A percentile compares a stretch with the other conserved stretches of the same genome.
Conservation (phyloP, 2,888 invertebrate species). For the Hesperia comma region DNA sequence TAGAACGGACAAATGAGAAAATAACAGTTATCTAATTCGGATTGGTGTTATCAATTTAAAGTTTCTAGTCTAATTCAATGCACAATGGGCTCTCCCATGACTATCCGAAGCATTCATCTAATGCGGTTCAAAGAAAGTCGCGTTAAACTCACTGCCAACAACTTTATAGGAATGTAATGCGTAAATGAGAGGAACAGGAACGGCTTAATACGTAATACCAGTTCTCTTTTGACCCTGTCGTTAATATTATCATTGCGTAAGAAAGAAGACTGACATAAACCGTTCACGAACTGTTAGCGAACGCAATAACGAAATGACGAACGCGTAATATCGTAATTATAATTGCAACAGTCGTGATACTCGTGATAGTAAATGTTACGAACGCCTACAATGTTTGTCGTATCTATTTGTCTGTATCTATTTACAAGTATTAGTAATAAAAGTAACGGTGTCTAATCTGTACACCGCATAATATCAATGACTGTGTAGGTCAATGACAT, state of each 20-base stretch:
- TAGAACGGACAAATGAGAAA: conserved; percentile 20
- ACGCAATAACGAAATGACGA: background rate
- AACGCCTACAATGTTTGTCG: too few relatives aligned
- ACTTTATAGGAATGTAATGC: background rate
- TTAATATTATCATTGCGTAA: conserved; percentile 3
- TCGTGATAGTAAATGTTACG: background rate
- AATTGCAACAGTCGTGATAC: background rate
- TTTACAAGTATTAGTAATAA: too few relatives aligned
- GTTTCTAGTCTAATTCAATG: conserved; percentile 28
- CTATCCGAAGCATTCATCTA: background rate
- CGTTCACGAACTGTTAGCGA: background rate
- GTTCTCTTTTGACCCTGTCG: background rate
- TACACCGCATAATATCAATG: too few relatives aligned
- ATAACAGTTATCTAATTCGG: conserved; percentile 15
- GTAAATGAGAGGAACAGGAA: background rate
- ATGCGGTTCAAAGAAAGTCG: conserved; percentile 26
- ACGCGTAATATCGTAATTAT: background rate
- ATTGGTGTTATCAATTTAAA: conserved; percentile 28
- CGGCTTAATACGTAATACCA: background rate
- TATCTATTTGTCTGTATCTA: too few relatives aligned
- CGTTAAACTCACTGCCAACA: conserved; percentile 15
- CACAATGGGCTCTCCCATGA: conserved; percentile 25
- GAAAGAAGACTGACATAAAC: conserved; percentile 2
- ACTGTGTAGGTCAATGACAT: too few relatives aligned
- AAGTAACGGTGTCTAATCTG: too few relatives aligned